phyloP scores from a whole-genome alignment of 2,888 invertebrate species.

The Stomorhina lunata region DNA sequence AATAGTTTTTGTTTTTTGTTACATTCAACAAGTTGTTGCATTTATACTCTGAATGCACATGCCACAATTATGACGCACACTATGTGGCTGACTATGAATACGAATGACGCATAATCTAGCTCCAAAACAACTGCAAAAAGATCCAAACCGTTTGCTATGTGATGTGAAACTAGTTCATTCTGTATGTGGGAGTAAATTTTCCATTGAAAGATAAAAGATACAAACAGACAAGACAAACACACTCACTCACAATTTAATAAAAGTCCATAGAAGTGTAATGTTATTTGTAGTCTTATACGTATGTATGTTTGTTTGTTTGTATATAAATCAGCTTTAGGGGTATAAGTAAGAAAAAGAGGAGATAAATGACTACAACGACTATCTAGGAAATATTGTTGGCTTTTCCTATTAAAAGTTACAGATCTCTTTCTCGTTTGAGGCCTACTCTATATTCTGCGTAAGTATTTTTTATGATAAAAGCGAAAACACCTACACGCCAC shows the following conservation, averaged over 20 bases:
- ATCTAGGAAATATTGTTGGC: neutral
- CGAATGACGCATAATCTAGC: conserved; percentile 54
- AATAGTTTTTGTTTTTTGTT: neutral
- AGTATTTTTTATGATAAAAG: neutral
- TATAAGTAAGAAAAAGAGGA: neutral
- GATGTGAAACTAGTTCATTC: conserved; percentile 45
- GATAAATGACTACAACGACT: neutral
- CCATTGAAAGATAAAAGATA: conserved; percentile 50
- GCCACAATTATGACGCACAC: conserved; percentile 38
- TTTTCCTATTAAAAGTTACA: conserved; percentile 30
- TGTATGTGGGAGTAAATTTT: conserved; percentile 57
- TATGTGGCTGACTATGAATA: conserved; percentile 4
- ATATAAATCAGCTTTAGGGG: neutral
- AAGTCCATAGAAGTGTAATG: conserved; percentile 17
- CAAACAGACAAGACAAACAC: neutral
- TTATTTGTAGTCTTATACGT: neutral
- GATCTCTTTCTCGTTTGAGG: conserved; percentile 9
- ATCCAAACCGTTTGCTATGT: neutral
- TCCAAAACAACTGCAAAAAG: neutral
- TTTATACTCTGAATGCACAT: conserved; percentile 11
- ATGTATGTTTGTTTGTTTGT: too few species aligned
- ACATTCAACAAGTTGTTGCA: conserved; percentile 46
- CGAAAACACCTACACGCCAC: neutral
- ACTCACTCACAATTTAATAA: conserved; percentile 11
- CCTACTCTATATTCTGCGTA: neutral